phyloP scores from a whole-genome alignment of 2,113 vertebrate genomes.

The Pseudois nayaur region DNA sequence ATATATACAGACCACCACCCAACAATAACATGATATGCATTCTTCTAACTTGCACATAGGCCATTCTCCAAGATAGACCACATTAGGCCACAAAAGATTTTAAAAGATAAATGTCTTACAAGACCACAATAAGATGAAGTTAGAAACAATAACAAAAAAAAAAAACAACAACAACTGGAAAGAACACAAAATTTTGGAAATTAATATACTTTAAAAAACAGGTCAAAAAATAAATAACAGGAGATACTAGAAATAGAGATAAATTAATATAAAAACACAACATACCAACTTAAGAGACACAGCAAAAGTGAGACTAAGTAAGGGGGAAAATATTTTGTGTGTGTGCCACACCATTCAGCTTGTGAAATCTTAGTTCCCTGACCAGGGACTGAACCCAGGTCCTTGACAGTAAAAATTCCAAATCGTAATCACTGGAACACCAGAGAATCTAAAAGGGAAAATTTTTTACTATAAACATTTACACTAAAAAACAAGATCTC shows the following conservation, averaged over 20 bases:
- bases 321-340: neutral
- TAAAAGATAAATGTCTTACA: neutral
- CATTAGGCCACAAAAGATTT: neutral
- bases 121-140: neutral
- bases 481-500: neutral
- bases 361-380: neutral
- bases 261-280: neutral
- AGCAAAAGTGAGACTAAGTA: neutral
- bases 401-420: neutral
- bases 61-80: neutral
- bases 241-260: neutral
- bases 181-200: neutral
- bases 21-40: neutral
- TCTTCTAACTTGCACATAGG: neutral
- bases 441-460: neutral
- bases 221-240: neutral
- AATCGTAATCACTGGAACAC: neutral
- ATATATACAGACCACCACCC: neutral
- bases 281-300: neutral
- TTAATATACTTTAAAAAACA: neutral
- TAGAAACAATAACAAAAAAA: neutral
- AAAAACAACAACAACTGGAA: too few species aligned
- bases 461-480: neutral
- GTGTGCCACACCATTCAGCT: neutral
- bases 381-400: neutral